Percentiles rank a stretch among this genome's conserved stretches.
These are phyloP conservation scores for Morpho helenor DNA, from an alignment of 2,888 invertebrate genomes.

Conservation along the genomic window DNA sequence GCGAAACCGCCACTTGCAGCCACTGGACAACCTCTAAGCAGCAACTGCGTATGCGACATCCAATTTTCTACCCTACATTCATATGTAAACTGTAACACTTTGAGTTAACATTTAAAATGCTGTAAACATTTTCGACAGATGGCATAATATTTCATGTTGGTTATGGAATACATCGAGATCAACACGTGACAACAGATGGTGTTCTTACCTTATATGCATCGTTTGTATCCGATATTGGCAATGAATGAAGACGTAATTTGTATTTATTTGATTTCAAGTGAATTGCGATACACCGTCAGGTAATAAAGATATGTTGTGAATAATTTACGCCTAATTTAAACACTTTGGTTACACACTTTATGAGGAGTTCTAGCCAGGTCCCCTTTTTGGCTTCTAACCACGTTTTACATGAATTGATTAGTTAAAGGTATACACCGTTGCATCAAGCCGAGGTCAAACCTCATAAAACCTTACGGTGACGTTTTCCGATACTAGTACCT, in stretches of 20 bases:
- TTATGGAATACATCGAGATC: conserved; percentile 56
- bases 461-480: too few species aligned
- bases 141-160: conserved; percentile 41
- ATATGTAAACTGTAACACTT: conserved; percentile 39
- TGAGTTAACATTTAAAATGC: conserved; percentile 30
- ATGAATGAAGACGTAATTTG: conserved; percentile 40
- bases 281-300: conserved; percentile 21
- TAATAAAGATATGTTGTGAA: conserved; percentile 2
- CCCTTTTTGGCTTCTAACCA: too few species aligned
- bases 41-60: conserved; percentile 38
- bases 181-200: conserved; percentile 50
- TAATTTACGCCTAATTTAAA: neutral
- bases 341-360: neutral
- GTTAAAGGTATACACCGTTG: too few species aligned
- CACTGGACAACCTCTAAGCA: conserved; percentile 54
- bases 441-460: too few species aligned
- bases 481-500: too few species aligned
- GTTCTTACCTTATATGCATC: conserved; percentile 45
- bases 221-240: conserved; percentile 34
- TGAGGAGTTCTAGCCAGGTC: too few species aligned
- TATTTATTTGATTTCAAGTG: conserved; percentile 15
- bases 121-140: conserved; percentile 33
- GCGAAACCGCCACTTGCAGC: conserved; percentile 53
- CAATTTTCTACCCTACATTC: conserved; percentile 23
- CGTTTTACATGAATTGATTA: too few species aligned